Percentiles rank a stretch among this genome's conserved stretches.
phyloP scores from a whole-genome alignment of 2,113 vertebrate species.

The Vimba vimba region DNA sequence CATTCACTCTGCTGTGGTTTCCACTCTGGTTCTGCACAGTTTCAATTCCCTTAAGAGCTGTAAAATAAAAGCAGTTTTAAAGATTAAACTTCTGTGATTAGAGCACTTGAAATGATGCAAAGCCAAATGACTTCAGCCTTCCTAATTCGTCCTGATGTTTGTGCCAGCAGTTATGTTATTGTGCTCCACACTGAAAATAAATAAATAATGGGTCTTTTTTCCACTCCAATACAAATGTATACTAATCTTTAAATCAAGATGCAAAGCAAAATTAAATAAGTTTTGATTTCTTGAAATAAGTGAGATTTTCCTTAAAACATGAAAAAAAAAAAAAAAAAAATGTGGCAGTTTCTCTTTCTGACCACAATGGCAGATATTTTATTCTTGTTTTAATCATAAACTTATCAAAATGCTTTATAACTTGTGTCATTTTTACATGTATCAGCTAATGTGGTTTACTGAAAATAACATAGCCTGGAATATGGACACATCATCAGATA shows the following conservation, averaged over 20 bases:
- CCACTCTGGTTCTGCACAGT: slow-evolving; percentile 31
- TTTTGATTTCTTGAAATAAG: too few relatives aligned
- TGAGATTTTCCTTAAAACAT: too few relatives aligned
- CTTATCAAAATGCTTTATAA: too few relatives aligned
- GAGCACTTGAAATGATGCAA: background rate
- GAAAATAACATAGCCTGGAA: background rate
- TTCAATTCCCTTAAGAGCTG: background rate
- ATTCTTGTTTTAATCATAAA: too few relatives aligned
- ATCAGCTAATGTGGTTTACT: background rate
- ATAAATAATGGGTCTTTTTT: too few relatives aligned
- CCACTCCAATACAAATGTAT: too few relatives aligned
- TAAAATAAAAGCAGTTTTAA: background rate
- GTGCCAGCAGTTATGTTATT: background rate
- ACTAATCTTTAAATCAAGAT: background rate
- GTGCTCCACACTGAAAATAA: background rate
- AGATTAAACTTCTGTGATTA: background rate
- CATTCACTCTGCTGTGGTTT: slow-evolving; percentile 74
- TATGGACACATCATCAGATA: background rate
- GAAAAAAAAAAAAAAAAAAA: too few relatives aligned
- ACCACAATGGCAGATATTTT: too few relatives aligned
- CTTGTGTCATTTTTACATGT: too few relatives aligned
- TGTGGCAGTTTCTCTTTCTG: too few relatives aligned
- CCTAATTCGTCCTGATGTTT: background rate
- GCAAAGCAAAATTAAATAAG: too few relatives aligned
- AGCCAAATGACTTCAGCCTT: background rate